These are phyloP conservation scores for Lepeophtheirus salmonis DNA, from an alignment of 1,140 invertebrate genomes.

Conservation along the genomic window DNA sequence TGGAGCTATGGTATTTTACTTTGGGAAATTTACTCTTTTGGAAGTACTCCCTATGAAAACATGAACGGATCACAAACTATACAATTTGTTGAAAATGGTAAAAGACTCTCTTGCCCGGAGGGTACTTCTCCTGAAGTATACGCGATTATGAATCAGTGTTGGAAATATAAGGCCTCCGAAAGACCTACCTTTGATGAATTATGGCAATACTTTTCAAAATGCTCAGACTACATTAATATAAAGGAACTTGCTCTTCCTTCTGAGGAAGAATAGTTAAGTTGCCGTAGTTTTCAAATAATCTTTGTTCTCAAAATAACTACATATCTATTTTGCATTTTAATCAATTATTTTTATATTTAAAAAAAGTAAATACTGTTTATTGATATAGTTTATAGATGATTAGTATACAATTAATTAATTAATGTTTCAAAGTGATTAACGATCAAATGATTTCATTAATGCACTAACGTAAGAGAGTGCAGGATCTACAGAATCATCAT, in stretches of 20 bases:
- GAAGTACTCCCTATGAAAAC: slow-evolving; percentile 57
- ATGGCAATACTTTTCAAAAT: slow-evolving; percentile 98
- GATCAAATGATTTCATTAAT: too few relatives aligned
- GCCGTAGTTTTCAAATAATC: too few relatives aligned
- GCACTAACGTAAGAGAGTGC: too few relatives aligned
- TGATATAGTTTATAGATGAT: too few relatives aligned
- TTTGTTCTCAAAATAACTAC: too few relatives aligned
- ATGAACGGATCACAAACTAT: slow-evolving; percentile 60
- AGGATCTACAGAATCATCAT: too few relatives aligned
- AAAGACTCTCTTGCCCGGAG: slow-evolving; percentile 73
- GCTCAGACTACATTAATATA: slow-evolving; percentile 39
- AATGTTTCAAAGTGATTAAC: too few relatives aligned
- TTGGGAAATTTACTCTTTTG: slow-evolving; percentile 91
- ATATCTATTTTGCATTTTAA: too few relatives aligned
- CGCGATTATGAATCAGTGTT: slow-evolving; percentile 85
- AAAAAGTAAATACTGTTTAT: too few relatives aligned
- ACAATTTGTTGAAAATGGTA: slow-evolving; percentile 84
- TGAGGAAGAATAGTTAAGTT: neutral
- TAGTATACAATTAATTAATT: too few relatives aligned
- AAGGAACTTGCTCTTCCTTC: neutral
- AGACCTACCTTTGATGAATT: slow-evolving; percentile 96
- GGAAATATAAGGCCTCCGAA: slow-evolving; percentile 95
- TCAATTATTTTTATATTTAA: too few relatives aligned
- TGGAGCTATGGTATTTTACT: slow-evolving; percentile 92
- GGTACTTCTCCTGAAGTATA: slow-evolving; percentile 73